phyloP scores from a whole-genome alignment of 1,140 invertebrate genomes.

The Dendrolimus punctatus region DNA sequence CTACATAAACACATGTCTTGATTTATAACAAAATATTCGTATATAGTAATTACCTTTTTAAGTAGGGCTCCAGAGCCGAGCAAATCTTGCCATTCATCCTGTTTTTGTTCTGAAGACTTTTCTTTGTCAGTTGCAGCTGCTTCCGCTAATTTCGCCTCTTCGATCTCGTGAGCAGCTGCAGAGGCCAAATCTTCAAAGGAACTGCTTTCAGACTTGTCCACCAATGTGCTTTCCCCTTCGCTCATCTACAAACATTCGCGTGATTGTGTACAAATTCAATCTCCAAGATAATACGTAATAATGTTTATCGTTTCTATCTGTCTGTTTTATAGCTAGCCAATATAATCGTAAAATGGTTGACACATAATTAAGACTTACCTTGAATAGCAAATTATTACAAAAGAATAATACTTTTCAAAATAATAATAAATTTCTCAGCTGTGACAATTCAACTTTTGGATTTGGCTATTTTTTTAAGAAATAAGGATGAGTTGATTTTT shows the following conservation, averaged over 20 bases:
- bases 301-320: slow-evolving; percentile 20
- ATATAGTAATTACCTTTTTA: slow-evolving; percentile 60
- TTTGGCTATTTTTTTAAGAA: slow-evolving; percentile 31
- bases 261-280: slow-evolving; percentile 26
- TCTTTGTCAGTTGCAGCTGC: slow-evolving; percentile 43
- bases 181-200: slow-evolving; percentile 68
- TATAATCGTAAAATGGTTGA: neutral
- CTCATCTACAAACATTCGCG: slow-evolving; percentile 56
- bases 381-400: neutral
- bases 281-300: slow-evolving; percentile 48
- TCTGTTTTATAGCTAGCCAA: slow-evolving; percentile 2
- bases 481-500: slow-evolving; percentile 10
- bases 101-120: slow-evolving; percentile 31
- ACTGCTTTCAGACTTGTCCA: slow-evolving; percentile 67
- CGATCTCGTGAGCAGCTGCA: slow-evolving; percentile 57
- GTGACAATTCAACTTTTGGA: slow-evolving; percentile 58
- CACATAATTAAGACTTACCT: slow-evolving; percentile 12
- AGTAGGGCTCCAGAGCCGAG: slow-evolving; percentile 60
- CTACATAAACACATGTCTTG: slow-evolving; percentile 2
- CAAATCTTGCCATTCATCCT: slow-evolving; percentile 62
- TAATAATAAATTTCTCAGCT: slow-evolving; percentile 19
- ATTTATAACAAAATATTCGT: too few relatives aligned
- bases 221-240: slow-evolving; percentile 50
- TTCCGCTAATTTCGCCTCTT: slow-evolving; percentile 55
- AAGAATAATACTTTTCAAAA: slow-evolving; percentile 12